phyloP scores from a whole-genome alignment of 2,888 invertebrate species.

The Leptopilina myrica region DNA sequence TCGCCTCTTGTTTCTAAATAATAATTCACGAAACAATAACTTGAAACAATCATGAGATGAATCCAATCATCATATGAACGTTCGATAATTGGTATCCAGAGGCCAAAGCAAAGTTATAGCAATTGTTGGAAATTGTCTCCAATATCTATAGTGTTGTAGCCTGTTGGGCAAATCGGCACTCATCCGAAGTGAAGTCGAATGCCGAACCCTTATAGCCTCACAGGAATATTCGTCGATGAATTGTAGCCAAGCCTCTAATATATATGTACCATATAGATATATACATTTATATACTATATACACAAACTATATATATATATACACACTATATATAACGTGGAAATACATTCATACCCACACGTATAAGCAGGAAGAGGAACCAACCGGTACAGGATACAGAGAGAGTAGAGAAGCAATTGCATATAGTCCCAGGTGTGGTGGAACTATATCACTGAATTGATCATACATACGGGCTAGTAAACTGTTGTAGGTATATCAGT shows the following conservation, averaged over 20 bases:
- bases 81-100: constrained; percentile 30
- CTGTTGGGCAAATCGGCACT: constrained; percentile 10
- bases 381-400: constrained; percentile 8
- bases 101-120: constrained; percentile 11
- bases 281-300: not conserved
- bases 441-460: constrained; percentile 28
- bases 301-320: not conserved
- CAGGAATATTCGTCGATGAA: not conserved
- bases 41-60: constrained; percentile 9
- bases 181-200: constrained; percentile 17
- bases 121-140: constrained; percentile 29
- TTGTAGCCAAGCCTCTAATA: not conserved
- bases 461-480: constrained; percentile 30
- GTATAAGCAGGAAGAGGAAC: not conserved
- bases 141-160: constrained; percentile 6
- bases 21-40: not conserved
- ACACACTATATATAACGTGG: too few relatives aligned
- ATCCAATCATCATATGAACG: constrained; percentile 24
- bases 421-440: constrained; percentile 17
- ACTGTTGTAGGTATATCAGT: constrained; percentile 25
- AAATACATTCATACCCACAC: too few relatives aligned
- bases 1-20: too few relatives aligned
- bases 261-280: not conserved
- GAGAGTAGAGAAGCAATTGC: constrained; percentile 32
- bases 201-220: constrained; percentile 23